phyloP scores from a whole-genome alignment of 2,797 vertebrate species.

The Peromyscus melanophrys region DNA sequence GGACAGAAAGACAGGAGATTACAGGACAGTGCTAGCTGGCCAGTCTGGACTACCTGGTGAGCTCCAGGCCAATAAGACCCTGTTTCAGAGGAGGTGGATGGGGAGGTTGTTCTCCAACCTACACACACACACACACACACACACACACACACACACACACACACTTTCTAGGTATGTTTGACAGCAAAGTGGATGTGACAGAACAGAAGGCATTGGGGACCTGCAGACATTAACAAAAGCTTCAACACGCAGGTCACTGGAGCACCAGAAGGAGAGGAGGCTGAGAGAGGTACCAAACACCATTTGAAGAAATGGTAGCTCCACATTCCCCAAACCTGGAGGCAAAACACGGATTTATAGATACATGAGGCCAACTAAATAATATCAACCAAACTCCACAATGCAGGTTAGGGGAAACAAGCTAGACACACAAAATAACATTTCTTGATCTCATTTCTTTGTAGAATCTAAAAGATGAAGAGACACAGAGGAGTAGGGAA shows the following conservation, averaged over 20 bases:
- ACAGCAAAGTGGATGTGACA: neutral
- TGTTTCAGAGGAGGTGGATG: neutral
- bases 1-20: no score
- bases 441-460: neutral
- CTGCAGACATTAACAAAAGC: neutral
- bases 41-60: neutral
- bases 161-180: no score
- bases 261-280: neutral
- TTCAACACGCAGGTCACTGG: fast-evolving
- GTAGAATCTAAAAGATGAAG: neutral
- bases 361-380: neutral
- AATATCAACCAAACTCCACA: neutral
- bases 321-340: neutral
- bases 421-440: neutral
- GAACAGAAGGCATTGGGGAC: neutral
- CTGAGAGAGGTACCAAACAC: neutral
- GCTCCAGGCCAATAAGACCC: neutral
- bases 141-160: neutral
- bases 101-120: neutral
- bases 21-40: neutral
- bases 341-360: neutral
- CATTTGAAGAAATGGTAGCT: neutral
- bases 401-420: neutral
- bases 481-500: neutral
- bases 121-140: neutral